Base-by-base conservation (phyloP, 2,888 invertebrate species). In the Mythimna vitellina region DNA sequence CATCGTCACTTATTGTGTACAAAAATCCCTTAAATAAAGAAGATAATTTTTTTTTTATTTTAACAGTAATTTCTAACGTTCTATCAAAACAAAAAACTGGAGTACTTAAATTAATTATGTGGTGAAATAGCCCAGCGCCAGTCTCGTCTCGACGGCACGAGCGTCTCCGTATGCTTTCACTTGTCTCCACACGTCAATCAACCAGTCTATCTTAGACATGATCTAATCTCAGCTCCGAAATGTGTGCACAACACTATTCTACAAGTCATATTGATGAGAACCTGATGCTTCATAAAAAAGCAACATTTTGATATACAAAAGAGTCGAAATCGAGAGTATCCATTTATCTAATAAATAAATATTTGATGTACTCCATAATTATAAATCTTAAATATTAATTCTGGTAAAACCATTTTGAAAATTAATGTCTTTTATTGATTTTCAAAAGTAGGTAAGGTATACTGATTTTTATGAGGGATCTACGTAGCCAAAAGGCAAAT, bases 121-220 rank as follows among this genome's bases (percentile, higher is more conserved):
- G 22, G 54, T 73, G 63, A 77, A 80, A 74, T 53, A 80, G 56
- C 60, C 49, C 54, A 35, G 32, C 22, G 63, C n/a, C 46, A 46
- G 17, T 17, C 46, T 17, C 8, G 62, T 76, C 53, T 29, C 14
- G 53, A 46, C 38, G 57, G 49, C 57, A 53, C 57, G 20, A 10
- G 65, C 64, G 63, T 38, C 64, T 65, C 56, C 66, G 38, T 51
- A 61, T 74, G 69, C 88, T 88, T 88, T 88, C 89, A 81, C 88
- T 81, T 82, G 80, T 81, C 82, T 75, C 75, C 67, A 57, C 78
- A 75, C 82, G 83, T 87, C 84, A 81, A 53, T 86, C 82, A 78
- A 76, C 67, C 53, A 46, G 57, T 67, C 79, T 78, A 81, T 75
- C 61, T 66, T 64, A 63, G 51, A 72, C 80, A 57, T 78, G 78